A percentile compares a stretch with the other conserved stretches of the same genome.
Conservation (phyloP, 2,888 invertebrate genomes). For the Bedellia somnulentella region DNA sequence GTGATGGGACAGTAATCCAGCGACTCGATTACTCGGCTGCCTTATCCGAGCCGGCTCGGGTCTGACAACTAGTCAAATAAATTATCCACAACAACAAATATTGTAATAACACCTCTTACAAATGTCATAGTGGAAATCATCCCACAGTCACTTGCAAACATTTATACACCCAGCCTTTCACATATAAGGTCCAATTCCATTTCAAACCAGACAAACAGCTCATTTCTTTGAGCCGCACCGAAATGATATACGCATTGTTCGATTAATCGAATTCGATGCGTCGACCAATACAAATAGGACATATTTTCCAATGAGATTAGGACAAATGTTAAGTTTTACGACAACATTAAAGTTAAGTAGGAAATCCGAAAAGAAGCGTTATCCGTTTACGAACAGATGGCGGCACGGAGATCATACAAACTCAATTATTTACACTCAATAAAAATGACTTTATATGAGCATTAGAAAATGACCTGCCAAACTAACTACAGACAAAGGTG, state of each 20-base stretch:
- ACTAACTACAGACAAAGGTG: too few relatives aligned
- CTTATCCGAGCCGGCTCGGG: too few relatives aligned
- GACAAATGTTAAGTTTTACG: conserved; percentile 45
- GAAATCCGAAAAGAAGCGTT: conserved; percentile 56
- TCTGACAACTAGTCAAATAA: conserved; percentile 44
- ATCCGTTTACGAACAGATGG: conserved; percentile 43
- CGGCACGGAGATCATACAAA: conserved; percentile 48
- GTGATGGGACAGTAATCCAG: too few relatives aligned
- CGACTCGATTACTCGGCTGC: too few relatives aligned
- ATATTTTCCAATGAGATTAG: conserved; percentile 15
- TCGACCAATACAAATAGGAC: conserved; percentile 17
- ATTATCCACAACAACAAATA: conserved; percentile 51
- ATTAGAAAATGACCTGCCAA: conserved; percentile 47
- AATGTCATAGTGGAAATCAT: conserved; percentile 17
- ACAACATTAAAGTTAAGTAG: conserved; percentile 56
- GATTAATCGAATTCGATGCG: conserved; percentile 16
- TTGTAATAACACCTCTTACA: conserved; percentile 39
- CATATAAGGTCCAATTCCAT: conserved; percentile 24
- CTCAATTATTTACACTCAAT: conserved; percentile 61
- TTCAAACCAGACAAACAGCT: conserved; percentile 21
- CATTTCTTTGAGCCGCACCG: conserved; percentile 30
- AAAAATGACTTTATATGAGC: conserved; percentile 56
- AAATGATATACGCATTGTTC: conserved; percentile 28
- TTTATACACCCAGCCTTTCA: conserved; percentile 22
- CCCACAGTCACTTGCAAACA: conserved; percentile 16